Conservation (phyloP, 64 coral and sea anemone species). For the Montipora sp. region DNA sequence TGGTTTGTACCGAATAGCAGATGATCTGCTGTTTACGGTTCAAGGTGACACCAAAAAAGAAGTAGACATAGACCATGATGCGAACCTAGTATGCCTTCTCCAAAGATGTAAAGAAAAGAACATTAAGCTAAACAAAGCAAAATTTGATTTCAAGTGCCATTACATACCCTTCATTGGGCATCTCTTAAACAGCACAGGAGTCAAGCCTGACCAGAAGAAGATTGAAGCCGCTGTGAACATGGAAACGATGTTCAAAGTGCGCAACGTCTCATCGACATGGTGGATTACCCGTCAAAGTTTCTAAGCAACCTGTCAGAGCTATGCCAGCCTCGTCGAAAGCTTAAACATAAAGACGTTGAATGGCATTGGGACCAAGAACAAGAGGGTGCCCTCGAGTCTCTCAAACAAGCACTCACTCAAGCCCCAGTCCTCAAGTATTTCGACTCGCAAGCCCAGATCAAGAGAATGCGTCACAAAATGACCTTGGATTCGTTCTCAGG, state of each 20-base stretch:
- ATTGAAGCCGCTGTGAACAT: not conserved
- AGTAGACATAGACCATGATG: not conserved
- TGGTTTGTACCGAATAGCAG: too few species aligned
- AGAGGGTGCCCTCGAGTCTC: not conserved
- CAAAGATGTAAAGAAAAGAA: not conserved
- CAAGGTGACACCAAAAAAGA: conserved; percentile 1
- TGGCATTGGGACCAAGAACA: not conserved
- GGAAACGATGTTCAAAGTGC: not conserved
- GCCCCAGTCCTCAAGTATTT: not conserved
- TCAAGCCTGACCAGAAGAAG: too few species aligned
- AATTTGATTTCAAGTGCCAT: not conserved
- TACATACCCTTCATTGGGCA: not conserved
- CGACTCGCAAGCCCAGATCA: not conserved
- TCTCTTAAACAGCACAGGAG: not conserved
- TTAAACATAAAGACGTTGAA: not conserved
- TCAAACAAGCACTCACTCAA: not conserved
- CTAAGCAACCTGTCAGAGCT: not conserved
- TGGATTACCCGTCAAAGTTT: not conserved
- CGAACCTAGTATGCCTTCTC: not conserved
- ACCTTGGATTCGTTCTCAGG: not conserved
- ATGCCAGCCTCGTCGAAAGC: not conserved
- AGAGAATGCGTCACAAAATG: not conserved
- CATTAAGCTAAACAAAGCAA: not conserved
- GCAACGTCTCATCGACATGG: not conserved
- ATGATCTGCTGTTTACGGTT: not conserved